Base-by-base conservation (phyloP, 2,113 vertebrate species). In the Zosterops borbonicus region DNA sequence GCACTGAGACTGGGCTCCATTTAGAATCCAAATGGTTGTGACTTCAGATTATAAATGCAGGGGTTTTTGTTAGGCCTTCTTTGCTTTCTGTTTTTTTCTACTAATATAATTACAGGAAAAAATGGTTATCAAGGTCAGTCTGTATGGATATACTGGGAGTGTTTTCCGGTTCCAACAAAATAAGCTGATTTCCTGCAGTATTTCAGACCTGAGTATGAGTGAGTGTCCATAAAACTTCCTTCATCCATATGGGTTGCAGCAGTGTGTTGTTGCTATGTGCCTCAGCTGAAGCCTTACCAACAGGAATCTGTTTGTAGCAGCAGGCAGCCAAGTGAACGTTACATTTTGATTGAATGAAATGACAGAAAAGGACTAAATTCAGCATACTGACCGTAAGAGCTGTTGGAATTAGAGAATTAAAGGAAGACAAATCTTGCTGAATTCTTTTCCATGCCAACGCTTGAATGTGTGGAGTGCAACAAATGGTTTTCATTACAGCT, bases 31-130 rank as follows among this genome's bases (percentile, higher is more conserved):
- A 63, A n/a, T 55, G 50, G 20, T 50, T 80, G 39, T 67, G 67
- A 73, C 29, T 95, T 67, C 65, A 89, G 49, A 70, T 93, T 55
- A 67, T 79, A 82, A 87, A 84, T 78, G 63, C 19, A 53, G 20
- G 5, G 18, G 0, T 24, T 84, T 93, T 81, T 92, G 24, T 74
- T 80, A 88, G 79, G 27, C 67, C 29, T 76, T 67, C 33, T 90
- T 88, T 83, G 39, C 76, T 86, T 87, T 94, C 52, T 92, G 9
- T 37, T 83, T 81, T 81, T 77, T 85, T 25, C 52, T 65, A 25
- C 53, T 71, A 83, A 52, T 78, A 95, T 94, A 95, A 96, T 95
- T 80, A 44, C 92, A 97, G 93, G 93, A 96, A 96, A 96, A 92
- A 95, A 77, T 58, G 47, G 73, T 94, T 94, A 94, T 93, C 86